Evolutionary conservation across 2,888 invertebrate genomes (phyloP).

Genomic region (Athrips mouffetella): DNA sequence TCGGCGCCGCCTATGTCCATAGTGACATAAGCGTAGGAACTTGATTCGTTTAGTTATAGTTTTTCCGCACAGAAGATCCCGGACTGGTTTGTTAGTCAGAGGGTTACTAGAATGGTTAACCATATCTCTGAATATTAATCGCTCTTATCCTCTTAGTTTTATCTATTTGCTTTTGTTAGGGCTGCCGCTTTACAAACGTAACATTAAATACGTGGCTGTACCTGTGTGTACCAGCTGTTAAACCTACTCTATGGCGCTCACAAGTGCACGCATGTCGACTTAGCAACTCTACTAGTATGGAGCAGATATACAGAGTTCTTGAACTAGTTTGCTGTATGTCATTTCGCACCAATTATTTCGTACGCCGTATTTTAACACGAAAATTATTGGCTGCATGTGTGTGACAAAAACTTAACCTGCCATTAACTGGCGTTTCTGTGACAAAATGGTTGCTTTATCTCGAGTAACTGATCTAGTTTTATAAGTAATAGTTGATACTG

Average conservation of each 20-base stretch:
- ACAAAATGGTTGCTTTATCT: conserved; percentile 6
- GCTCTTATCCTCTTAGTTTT: too few species aligned
- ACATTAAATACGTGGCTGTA: too few species aligned
- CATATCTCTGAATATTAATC: too few species aligned
- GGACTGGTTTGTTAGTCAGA: too few species aligned
- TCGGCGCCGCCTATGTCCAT: too few species aligned
- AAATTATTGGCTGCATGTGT: conserved; percentile 7
- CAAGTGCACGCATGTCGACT: conserved; percentile 4
- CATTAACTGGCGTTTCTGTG: conserved; percentile 6
- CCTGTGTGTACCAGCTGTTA: too few species aligned
- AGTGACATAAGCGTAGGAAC: too few species aligned
- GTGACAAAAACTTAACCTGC: conserved; percentile 5
- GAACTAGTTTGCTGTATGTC: conserved; percentile 10
- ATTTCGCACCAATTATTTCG: conserved; percentile 12
- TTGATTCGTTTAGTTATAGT: too few species aligned
- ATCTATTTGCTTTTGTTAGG: too few species aligned
- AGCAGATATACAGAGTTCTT: conserved; percentile 5
- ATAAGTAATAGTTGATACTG: not conserved
- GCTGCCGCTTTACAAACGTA: too few species aligned
- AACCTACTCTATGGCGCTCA: conserved; percentile 13
- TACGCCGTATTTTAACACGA: conserved; percentile 6
- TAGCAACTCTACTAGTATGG: conserved; percentile 4
- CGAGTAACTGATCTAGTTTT: not conserved
- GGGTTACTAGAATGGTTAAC: too few species aligned
- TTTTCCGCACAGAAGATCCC: too few species aligned